Conservation (phyloP, 2,888 invertebrate species). For the Meiosimyza decipiens region DNA sequence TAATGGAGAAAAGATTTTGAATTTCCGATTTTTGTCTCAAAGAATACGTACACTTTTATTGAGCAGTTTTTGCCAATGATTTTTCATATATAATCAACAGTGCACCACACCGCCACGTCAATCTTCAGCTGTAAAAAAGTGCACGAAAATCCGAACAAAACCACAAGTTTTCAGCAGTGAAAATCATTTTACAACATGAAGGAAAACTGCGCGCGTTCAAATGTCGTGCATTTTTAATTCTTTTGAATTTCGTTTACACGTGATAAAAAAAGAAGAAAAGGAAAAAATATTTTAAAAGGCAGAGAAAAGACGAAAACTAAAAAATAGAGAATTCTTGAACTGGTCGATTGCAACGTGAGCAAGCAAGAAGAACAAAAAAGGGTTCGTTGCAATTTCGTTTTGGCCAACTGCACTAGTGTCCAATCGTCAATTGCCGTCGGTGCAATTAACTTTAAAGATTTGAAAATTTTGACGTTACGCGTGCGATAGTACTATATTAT, state of each 20-base stretch:
- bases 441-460: background rate
- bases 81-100: background rate
- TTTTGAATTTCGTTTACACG: slow-evolving; percentile 10
- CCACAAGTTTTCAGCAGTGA: background rate
- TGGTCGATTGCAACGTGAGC: background rate
- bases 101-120: background rate
- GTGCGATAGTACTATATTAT: too few species aligned
- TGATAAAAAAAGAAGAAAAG: slow-evolving; percentile 13
- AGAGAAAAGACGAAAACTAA: slow-evolving; percentile 1
- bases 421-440: slow-evolving; percentile 1
- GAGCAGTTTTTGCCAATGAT: too few species aligned
- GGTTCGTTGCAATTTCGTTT: slow-evolving; percentile 21
- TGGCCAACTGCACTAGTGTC: slow-evolving; percentile 28
- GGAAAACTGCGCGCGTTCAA: slow-evolving; percentile 13
- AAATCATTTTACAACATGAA: background rate
- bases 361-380: background rate
- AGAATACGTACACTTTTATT: too few species aligned
- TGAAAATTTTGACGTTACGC: background rate
- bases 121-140: background rate
- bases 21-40: too few species aligned
- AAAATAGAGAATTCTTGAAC: slow-evolving; percentile 9
- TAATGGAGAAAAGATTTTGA: too few species aligned
- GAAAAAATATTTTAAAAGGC: slow-evolving; percentile 3
- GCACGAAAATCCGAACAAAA: slow-evolving; percentile 4
- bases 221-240: background rate